phyloP scores from a whole-genome alignment of 2,888 invertebrate species.

The Heliconius charithonia region DNA sequence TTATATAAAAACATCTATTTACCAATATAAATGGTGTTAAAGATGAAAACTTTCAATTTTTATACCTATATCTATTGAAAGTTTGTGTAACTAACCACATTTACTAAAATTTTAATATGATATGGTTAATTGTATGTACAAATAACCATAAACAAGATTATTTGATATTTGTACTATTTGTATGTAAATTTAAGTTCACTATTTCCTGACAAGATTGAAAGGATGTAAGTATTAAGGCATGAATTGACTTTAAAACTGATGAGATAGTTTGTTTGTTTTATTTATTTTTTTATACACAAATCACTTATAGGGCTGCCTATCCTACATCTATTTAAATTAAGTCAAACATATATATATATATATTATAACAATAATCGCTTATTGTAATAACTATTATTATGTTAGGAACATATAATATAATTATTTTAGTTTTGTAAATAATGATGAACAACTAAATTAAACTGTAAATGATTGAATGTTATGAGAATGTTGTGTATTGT shows the following conservation, averaged over 20 bases:
- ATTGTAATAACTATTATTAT: background rate
- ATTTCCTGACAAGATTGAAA: no score
- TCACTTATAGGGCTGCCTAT: background rate
- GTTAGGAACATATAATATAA: no score
- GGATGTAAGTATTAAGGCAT: background rate
- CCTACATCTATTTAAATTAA: slow-evolving; percentile 8
- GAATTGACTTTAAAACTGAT: background rate
- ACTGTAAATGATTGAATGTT: slow-evolving; percentile 7
- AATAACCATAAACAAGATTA: background rate
- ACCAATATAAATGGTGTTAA: background rate
- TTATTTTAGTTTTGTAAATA: slow-evolving; percentile 16
- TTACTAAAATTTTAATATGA: background rate
- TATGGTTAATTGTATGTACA: background rate
- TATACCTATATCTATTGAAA: background rate
- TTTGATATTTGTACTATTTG: background rate
- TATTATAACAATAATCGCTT: background rate
- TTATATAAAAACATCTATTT: background rate
- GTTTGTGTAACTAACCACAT: background rate
- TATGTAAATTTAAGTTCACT: background rate
- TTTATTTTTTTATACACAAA: background rate
- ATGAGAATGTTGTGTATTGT: background rate
- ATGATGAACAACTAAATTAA: slow-evolving; percentile 12
- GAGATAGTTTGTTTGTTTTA: background rate
- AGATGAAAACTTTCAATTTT: background rate
- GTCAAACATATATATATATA: background rate